Base-by-base conservation (phyloP, 2,888 invertebrate species). In the Synanthedon myopaeformis region DNA sequence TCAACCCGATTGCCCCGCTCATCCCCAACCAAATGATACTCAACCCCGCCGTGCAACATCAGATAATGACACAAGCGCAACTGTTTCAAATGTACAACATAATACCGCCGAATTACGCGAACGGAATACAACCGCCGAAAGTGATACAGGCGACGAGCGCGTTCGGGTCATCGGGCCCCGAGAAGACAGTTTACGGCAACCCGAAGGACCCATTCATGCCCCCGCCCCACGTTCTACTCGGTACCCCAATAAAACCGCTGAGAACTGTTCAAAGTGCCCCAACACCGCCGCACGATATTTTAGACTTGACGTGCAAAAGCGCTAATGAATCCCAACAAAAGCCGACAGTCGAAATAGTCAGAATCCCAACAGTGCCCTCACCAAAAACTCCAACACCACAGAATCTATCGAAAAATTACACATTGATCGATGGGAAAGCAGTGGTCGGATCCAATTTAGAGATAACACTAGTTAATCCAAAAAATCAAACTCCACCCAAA, bases 111-210 rank as follows among this genome's bases (percentile, higher is more conserved):
- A 66, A 60, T 13, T 77, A 70, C 53, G 63, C 70, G 28, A 79
- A 80, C 59, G 79, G 75, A 0, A 67, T 75, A 0, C 73, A 70
- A 52, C 82, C 83, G 10, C 92, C 89, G 0, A 90, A 82, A 70
- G 91, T 90, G 0, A 89, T 89, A 8, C 92, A 92, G 64, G 91
- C 90, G 0, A 90, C 89, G 17, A 91, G 91, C 4, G 91, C 92
- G 51, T 93, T 90, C 72, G 89, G 91, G 0, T 89, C 89, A 1
- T 62, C 71, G 0, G 84, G 84, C 0, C 85, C 87, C 0, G 91
- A 92, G 63, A 91, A 89, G 63, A 91, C 89, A 0, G 90, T 93
- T 0, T 93, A 93, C 61, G 92, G 93, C 0, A 92, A 93, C 73
- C 93, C 93, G 0, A 93, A 92, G 66, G 93, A 92, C 63, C 89